Evolutionary conservation across 2,797 vertebrate species (phyloP), one percentile per base, ranked within the genome.

Genomic region (Botia almorhae): DNA sequence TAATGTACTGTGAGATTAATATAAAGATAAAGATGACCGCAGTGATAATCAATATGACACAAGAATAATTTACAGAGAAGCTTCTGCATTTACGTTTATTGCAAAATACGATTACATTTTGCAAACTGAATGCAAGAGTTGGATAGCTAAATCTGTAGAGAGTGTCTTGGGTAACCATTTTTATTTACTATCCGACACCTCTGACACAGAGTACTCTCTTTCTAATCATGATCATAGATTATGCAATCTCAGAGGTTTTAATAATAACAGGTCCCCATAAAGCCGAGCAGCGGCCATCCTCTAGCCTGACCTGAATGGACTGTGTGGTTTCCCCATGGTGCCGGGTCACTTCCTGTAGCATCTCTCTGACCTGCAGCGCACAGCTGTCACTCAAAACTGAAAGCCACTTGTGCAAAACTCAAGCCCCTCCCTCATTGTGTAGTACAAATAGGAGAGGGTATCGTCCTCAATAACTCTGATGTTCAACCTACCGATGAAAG

Each of bases 351-450:
- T 92, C 91, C 81, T 89, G 89, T 88, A 95, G 82, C 81, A 93
- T 93, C 90, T 94, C 91, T 86, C 93, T 94, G 87, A 94, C 92
- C 93, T 94, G 91, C 81, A 93, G 92, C 69, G 81, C 85, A 76
- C 78, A 89, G 81, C 85, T 68, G 72, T 80, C 81, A 85, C 84
- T 91, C 82, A 83, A 74, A 85, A 81, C 80, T 81, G 82, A 51
- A 69, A 56, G 0, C 10, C 26, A 19, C 12, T 0, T 58, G 55
- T 10, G 36, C 19, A 12, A n/a, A 13, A 48, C 11, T 16, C 14
- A n/a, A 6, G n/a, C 17, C 16, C 51, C 14, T 53, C 16, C 51
- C 14, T 53, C 51, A 17, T 53, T 8, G 7, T 23, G 36, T 33
- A 5, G 33, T 3, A 46, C 14, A 73, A 55, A 33, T 29, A 17